Conservation (phyloP, 2,888 invertebrate species). For the Creontiades dilutus region DNA sequence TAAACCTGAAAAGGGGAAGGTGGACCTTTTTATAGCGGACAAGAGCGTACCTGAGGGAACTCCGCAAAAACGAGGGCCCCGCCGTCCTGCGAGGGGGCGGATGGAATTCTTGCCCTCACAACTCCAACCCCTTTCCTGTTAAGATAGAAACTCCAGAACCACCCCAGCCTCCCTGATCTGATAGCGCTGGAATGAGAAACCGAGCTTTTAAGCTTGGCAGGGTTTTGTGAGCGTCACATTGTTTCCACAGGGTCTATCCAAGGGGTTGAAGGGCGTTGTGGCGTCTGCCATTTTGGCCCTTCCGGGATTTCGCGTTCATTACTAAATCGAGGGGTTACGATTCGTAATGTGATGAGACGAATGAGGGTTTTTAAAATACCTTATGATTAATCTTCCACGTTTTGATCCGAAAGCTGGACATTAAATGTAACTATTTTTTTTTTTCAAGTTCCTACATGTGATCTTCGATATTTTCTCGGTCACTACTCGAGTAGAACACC, state of each 20-base stretch:
- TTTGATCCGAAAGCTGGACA: no score
- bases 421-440: no score
- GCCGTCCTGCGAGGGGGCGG: constrained; percentile 26
- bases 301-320: no score
- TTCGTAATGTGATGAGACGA: no score
- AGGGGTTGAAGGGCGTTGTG: no score
- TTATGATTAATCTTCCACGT: no score
- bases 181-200: constrained; percentile 29
- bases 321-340: no score
- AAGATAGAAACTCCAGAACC: constrained; percentile 1
- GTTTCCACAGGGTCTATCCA: neutral
- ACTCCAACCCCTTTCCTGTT: constrained; percentile 45
- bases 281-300: no score
- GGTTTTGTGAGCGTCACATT: constrained; percentile 27
- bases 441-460: no score
- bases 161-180: constrained; percentile 27
- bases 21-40: constrained; percentile 54
- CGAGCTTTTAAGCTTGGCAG: neutral
- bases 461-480: no score
- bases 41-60: constrained; percentile 42
- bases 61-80: constrained; percentile 55
- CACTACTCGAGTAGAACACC: no score
- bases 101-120: constrained; percentile 18
- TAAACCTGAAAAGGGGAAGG: constrained; percentile 24
- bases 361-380: no score